Evolutionary conservation across 2,113 vertebrate genomes (phyloP).

Genomic region (Ginglymostoma cirratum): DNA sequence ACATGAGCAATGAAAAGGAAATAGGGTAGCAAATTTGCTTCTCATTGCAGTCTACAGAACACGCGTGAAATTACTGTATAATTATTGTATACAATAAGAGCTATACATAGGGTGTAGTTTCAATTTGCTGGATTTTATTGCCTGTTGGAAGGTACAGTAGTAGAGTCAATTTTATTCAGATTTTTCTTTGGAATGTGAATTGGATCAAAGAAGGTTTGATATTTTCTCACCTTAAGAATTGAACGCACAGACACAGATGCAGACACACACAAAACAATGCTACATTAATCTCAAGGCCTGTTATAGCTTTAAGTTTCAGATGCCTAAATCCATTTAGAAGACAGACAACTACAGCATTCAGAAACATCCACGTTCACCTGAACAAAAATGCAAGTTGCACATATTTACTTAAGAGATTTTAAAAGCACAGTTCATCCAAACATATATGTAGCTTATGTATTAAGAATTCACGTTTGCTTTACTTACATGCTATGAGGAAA

Average conservation of each 20-base stretch:
- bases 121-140: background rate
- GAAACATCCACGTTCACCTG: background rate
- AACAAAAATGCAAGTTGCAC: background rate
- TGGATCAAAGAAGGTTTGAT: background rate
- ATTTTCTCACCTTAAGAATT: background rate
- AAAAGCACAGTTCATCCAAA: background rate
- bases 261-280: background rate
- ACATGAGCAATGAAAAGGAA: background rate
- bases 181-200: background rate
- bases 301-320: background rate
- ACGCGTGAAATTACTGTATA: background rate
- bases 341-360: background rate
- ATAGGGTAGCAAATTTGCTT: background rate
- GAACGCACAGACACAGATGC: background rate
- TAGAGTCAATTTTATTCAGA: background rate
- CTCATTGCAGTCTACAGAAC: background rate
- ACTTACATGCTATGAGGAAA: background rate
- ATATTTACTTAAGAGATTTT: background rate
- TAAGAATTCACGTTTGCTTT: background rate
- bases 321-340: background rate
- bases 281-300: background rate
- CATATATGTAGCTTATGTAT: background rate
- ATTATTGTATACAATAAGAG: background rate
- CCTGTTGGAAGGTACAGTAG: background rate
- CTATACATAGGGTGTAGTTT: background rate